A percentile compares a stretch with the other conserved stretches of the same genome.
Conservation (phyloP, 2,888 invertebrate genomes). For the Sarcophaga caerulescens region DNA sequence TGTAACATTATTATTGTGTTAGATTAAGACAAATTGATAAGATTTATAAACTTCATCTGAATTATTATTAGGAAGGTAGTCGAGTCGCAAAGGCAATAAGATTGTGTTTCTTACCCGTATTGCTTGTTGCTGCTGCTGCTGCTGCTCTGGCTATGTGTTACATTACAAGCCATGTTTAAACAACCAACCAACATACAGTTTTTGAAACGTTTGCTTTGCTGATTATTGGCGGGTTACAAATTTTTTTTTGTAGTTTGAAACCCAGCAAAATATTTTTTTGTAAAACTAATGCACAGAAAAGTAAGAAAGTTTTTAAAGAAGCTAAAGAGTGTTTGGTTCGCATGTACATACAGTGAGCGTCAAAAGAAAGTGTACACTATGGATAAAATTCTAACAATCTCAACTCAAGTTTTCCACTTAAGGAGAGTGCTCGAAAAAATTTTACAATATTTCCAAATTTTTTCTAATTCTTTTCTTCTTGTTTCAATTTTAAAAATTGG, state of each 20-base stretch:
- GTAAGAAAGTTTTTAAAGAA: background rate
- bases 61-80: conserved; percentile 15
- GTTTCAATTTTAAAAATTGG: too few relatives aligned
- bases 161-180: background rate
- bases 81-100: background rate
- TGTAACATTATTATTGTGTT: conserved; percentile 18
- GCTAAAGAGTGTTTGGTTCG: too few relatives aligned
- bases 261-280: background rate
- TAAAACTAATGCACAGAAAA: background rate
- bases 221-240: background rate
- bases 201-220: background rate
- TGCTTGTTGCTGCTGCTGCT: background rate
- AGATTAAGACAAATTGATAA: conserved; percentile 50
- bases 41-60: conserved; percentile 40
- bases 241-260: background rate
- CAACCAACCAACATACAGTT: background rate
- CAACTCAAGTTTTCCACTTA: too few relatives aligned
- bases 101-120: background rate
- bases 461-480: too few relatives aligned
- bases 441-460: too few relatives aligned
- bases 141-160: too few relatives aligned
- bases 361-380: too few relatives aligned
- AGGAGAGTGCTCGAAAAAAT: too few relatives aligned
- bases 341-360: too few relatives aligned
- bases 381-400: too few relatives aligned